Conservation (phyloP, 2,888 invertebrate genomes). For the Eupsilia transversa region DNA sequence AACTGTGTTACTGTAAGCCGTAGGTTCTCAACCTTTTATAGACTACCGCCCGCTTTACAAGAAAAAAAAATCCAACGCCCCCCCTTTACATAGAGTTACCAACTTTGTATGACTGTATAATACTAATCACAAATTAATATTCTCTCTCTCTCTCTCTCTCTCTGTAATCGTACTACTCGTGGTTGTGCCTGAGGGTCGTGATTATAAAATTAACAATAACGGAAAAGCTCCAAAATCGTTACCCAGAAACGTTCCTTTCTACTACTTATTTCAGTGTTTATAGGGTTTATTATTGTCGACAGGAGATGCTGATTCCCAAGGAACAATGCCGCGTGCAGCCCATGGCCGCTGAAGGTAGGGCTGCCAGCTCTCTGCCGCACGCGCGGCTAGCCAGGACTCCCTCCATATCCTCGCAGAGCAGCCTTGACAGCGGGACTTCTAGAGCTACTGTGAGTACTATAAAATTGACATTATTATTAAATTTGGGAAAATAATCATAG, state of each 20-base stretch:
- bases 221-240: not conserved
- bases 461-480: not conserved
- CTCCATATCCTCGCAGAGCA: slow-evolving; percentile 95
- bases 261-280: slow-evolving; percentile 10
- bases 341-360: slow-evolving; percentile 89
- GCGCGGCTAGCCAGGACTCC: slow-evolving; percentile 94
- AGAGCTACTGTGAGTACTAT: slow-evolving; percentile 86
- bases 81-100: too few species aligned
- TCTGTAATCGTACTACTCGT: too few species aligned
- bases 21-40: too few species aligned
- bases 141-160: too few species aligned
- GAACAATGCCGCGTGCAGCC: slow-evolving; percentile 89
- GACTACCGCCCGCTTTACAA: too few species aligned
- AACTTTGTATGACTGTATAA: too few species aligned
- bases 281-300: slow-evolving; percentile 60
- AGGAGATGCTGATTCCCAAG: slow-evolving; percentile 89
- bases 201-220: too few species aligned
- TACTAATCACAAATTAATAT: too few species aligned
- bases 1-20: too few species aligned
- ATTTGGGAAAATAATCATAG: too few species aligned
- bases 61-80: too few species aligned
- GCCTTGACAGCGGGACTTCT: slow-evolving; percentile 94
- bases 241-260: not conserved
- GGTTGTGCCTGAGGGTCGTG: too few species aligned
- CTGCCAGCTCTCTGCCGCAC: slow-evolving; percentile 92